phyloP scores from a whole-genome alignment of 92 coral and sea anemone genomes.

The Epizoanthus scotinus region DNA sequence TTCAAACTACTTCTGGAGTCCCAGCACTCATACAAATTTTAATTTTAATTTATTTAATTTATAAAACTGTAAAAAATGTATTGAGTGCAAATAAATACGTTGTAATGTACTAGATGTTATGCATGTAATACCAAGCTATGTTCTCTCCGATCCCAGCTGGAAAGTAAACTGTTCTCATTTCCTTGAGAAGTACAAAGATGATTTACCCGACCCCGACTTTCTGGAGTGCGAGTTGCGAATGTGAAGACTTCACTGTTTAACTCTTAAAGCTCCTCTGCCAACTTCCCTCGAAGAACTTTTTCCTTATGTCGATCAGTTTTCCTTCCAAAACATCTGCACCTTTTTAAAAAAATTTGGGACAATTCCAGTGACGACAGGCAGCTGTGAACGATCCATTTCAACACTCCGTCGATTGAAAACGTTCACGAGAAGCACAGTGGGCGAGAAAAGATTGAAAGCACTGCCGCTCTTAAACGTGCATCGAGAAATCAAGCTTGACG shows the following conservation, averaged over 20 bases:
- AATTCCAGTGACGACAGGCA: conserved; percentile 51
- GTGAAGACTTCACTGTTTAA: conserved; percentile 39
- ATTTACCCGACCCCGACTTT: conserved; percentile 51
- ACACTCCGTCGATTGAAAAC: conserved; percentile 47
- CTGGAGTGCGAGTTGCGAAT: conserved; percentile 47
- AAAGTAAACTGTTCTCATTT: conserved; percentile 35
- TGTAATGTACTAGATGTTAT: conserved; percentile 29
- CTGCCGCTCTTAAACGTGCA: conserved; percentile 43
- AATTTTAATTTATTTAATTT: too few species aligned
- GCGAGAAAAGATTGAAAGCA: conserved; percentile 44
- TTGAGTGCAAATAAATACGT: too few species aligned
- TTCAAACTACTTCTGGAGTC: too few species aligned
- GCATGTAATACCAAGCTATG: conserved; percentile 16
- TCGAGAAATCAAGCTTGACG: conserved; percentile 46
- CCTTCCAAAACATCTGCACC: conserved; percentile 42
- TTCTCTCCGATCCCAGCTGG: conserved; percentile 20
- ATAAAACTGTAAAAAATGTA: too few species aligned
- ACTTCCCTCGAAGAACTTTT: conserved; percentile 41
- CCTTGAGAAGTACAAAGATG: conserved; percentile 46
- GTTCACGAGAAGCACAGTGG: conserved; percentile 50
- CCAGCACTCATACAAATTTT: too few species aligned
- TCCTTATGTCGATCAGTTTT: conserved; percentile 14
- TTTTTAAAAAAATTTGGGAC: conserved; percentile 44
- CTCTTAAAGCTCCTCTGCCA: conserved; percentile 29
- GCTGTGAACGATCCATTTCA: conserved; percentile 52